Evolutionary conservation across 2,888 invertebrate genomes (phyloP).

Genomic region (Unio pictorum): DNA sequence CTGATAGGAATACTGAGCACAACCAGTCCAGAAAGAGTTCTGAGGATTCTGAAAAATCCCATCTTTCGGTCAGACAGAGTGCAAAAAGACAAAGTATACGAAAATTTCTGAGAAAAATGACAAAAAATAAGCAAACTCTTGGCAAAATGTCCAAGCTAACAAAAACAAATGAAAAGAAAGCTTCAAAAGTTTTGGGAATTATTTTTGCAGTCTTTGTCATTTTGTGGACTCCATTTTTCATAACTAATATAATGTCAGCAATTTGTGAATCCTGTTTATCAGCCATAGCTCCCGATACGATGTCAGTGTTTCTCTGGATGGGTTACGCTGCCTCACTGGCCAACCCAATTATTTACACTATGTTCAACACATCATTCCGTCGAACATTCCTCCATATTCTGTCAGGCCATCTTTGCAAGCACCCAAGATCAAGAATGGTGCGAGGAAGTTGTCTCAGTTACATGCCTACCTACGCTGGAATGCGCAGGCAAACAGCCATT

Average conservation of each 20-base stretch:
- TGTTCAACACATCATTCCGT: slow-evolving; percentile 70
- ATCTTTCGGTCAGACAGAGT: too few species aligned
- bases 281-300: slow-evolving; percentile 53
- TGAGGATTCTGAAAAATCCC: background rate
- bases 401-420: slow-evolving; percentile 52
- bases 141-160: slow-evolving; percentile 55
- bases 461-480: slow-evolving; percentile 23
- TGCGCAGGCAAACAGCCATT: too few species aligned
- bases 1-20: too few species aligned
- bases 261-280: slow-evolving; percentile 56
- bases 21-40: background rate
- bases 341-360: slow-evolving; percentile 71
- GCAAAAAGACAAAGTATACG: slow-evolving; percentile 15
- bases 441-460: slow-evolving; percentile 38
- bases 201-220: slow-evolving; percentile 70
- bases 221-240: slow-evolving; percentile 70
- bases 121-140: slow-evolving; percentile 26
- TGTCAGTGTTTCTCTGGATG: slow-evolving; percentile 68
- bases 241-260: slow-evolving; percentile 64
- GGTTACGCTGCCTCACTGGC: slow-evolving; percentile 69
- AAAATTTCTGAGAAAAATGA: slow-evolving; percentile 23
- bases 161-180: slow-evolving; percentile 68
- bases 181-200: slow-evolving; percentile 70
- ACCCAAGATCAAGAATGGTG: slow-evolving; percentile 10
- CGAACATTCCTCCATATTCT: slow-evolving; percentile 65